Base-by-base conservation (phyloP, 2,113 vertebrate species). In the Lagenorhynchus albirostris region DNA sequence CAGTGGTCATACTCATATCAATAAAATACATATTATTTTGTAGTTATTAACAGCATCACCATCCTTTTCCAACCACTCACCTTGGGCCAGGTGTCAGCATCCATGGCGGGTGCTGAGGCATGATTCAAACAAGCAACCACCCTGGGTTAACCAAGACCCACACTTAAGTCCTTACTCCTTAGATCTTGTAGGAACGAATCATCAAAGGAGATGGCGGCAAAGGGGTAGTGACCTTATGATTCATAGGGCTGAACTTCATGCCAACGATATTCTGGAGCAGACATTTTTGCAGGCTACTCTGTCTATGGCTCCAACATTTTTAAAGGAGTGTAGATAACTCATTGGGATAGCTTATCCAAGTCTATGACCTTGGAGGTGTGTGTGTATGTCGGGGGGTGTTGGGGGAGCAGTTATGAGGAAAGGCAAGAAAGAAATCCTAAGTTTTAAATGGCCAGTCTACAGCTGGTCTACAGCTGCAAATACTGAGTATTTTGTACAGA, bases 291-390 rank as follows among this genome's bases (percentile, higher is more conserved):
- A 86, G 91, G 44, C 50, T 68, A 67, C 44, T 93, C 10, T 94
- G 65, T 90, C 91, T 77, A 53, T 77, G 87, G 86, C 20, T 90
- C 44, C 53, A 90, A 62, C 60, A 84, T 91, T 95, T 97, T 50
- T 95, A 95, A 91, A 93, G 55, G n/a, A 87, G 62, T 97, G 62
- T 50, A 62, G 68, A 96, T 96, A 92, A 95, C 53, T 97, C 92
- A 95, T 11, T 92, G 85, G 26, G 55, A 47, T 92, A 44, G n/a
- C 38, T 95, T 93, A 31, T 92, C 31, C 29, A 94, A 89, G 81
- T 93, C 63, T 92, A 71, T 77, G 91, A 83, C 62, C 33, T 47
- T 96, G 14, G n/a, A 55, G 33, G 20, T 6, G 10, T 63, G 44
- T 89, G 47, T 87, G 82, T 53, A 21, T 77, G 26, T 38, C 38